These are phyloP conservation scores for Hyaena hyaena DNA, from an alignment of 2,113 vertebrate genomes.

Conservation along the genomic window DNA sequence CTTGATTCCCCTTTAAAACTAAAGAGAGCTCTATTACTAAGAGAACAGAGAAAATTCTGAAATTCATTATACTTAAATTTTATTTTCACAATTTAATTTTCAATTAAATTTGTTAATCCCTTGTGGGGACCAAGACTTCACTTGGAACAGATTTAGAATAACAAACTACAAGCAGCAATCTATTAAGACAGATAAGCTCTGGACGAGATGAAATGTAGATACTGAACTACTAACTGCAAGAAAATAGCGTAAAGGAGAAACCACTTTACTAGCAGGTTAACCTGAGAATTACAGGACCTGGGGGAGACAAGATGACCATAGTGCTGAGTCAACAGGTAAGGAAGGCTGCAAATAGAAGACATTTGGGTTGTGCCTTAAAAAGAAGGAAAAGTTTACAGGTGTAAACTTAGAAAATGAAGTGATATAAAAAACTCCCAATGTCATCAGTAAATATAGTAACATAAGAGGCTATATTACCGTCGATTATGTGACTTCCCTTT, in stretches of 20 bases:
- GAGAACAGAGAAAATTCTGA: not conserved
- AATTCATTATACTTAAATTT: not conserved
- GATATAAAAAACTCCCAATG: not conserved
- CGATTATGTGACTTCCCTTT: not conserved
- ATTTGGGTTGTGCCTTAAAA: not conserved
- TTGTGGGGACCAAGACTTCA: not conserved
- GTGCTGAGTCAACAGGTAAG: not conserved
- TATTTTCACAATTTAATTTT: not conserved
- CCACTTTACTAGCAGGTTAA: not conserved
- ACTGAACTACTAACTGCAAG: not conserved
- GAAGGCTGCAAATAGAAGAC: not conserved
- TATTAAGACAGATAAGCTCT: not conserved
- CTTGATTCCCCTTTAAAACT: not conserved
- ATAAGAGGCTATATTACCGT: not conserved
- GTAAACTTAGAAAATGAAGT: not conserved
- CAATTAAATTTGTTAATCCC: not conserved
- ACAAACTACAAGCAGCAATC: not conserved
- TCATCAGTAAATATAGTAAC: not conserved
- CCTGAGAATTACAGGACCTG: not conserved
- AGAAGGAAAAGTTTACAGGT: not conserved
- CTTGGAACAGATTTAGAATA: not conserved
- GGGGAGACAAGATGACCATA: not conserved
- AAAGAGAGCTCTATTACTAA: conserved; percentile 13
- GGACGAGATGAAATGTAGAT: not conserved
- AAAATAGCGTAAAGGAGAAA: not conserved